Conservation (phyloP, 2,113 vertebrate genomes). For the Pitta sordida region DNA sequence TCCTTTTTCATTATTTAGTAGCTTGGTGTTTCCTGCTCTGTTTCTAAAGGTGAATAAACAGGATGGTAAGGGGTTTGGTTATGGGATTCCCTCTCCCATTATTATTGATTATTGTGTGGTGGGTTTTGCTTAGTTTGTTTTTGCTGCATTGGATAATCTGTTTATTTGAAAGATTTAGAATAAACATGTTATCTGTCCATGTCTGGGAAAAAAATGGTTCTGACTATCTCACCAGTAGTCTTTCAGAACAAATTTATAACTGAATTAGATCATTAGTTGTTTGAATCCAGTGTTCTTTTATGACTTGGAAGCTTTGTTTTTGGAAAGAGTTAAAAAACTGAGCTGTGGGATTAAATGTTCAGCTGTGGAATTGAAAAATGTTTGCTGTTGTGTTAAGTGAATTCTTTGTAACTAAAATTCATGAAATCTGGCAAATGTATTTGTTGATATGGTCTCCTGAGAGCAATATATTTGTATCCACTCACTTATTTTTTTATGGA, state of each 20-base stretch:
- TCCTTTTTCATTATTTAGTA: background rate
- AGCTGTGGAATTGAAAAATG: background rate
- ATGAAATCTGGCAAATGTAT: background rate
- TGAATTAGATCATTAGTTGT: background rate
- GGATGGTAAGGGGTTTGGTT: background rate
- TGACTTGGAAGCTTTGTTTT: background rate
- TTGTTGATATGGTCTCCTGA: background rate
- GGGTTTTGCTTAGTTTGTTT: background rate
- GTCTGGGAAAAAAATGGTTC: background rate
- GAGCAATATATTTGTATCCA: background rate
- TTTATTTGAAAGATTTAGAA: background rate
- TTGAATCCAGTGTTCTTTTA: background rate
- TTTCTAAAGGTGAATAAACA: background rate
- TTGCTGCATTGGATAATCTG: background rate
- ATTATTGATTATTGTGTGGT: background rate
- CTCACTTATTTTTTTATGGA: background rate
- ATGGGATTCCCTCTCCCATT: background rate
- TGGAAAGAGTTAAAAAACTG: background rate
- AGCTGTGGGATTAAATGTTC: background rate
- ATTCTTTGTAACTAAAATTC: constrained; percentile 9
- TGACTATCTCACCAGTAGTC: background rate
- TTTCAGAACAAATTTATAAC: background rate
- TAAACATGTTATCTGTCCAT: background rate
- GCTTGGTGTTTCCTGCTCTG: background rate
- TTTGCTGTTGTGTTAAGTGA: background rate